These are phyloP conservation scores for Cryptomyrus ogoouensis DNA, from an alignment of 2,113 vertebrate genomes.

Conservation along the genomic window DNA sequence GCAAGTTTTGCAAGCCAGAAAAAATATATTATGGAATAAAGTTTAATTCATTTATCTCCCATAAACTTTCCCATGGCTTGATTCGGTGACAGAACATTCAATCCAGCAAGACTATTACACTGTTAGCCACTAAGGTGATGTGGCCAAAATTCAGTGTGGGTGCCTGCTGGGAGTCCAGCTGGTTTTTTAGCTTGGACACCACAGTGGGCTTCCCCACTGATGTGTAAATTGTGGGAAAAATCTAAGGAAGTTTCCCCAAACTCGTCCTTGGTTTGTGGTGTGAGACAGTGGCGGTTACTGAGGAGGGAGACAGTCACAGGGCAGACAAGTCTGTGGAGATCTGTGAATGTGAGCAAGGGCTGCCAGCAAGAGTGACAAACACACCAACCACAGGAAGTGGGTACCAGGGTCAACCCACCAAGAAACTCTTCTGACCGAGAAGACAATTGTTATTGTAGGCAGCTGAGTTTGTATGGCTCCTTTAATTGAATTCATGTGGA, in stretches of 20 bases:
- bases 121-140: neutral
- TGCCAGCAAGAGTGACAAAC: slow-evolving; percentile 44
- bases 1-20: neutral
- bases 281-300: slow-evolving; percentile 41
- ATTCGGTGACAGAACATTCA: neutral
- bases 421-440: slow-evolving; percentile 38
- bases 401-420: slow-evolving; percentile 32
- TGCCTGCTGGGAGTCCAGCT: slow-evolving; percentile 22
- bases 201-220: slow-evolving; percentile 29
- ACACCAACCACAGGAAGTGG: slow-evolving; percentile 48
- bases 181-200: slow-evolving; percentile 16
- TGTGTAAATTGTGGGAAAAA: slow-evolving; percentile 30
- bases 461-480: slow-evolving; percentile 17
- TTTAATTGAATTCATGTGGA: slow-evolving; percentile 7
- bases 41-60: neutral
- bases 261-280: slow-evolving; percentile 30
- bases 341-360: slow-evolving; percentile 28
- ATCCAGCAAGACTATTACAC: neutral
- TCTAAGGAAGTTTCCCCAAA: slow-evolving; percentile 36
- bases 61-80: neutral
- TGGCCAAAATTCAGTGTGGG: slow-evolving; percentile 21
- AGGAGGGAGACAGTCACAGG: slow-evolving; percentile 40
- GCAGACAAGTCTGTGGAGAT: slow-evolving; percentile 33
- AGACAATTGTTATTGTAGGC: slow-evolving; percentile 39
- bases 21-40: neutral